A percentile compares a stretch with the other conserved stretches of the same genome.
phyloP scores from a whole-genome alignment of 2,888 invertebrate species.

The Melolontha melolontha region DNA sequence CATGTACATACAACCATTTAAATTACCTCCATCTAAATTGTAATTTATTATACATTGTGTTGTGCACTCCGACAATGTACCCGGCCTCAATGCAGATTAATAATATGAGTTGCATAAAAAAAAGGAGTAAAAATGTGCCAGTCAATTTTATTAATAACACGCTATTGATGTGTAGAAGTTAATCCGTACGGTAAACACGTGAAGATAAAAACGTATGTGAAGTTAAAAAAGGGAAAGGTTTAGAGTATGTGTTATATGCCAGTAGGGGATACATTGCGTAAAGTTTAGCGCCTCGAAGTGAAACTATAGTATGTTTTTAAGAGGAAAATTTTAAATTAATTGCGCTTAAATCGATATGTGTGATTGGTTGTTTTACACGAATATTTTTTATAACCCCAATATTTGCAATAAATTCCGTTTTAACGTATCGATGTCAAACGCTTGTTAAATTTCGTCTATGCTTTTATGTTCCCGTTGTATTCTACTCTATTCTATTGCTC shows the following conservation, averaged over 20 bases:
- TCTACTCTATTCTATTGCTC: too few species aligned
- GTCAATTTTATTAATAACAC: constrained; percentile 16
- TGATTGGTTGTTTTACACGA: too few species aligned
- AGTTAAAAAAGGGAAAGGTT: not conserved
- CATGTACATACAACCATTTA: constrained; percentile 16
- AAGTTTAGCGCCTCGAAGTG: not conserved
- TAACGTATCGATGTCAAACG: too few species aligned
- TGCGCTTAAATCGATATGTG: too few species aligned
- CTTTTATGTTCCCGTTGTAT: too few species aligned
- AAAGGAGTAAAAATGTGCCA: not conserved
- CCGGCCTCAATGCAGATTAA: constrained; percentile 5
- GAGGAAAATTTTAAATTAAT: too few species aligned
- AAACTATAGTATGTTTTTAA: constrained; percentile 17
- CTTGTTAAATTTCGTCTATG: too few species aligned
- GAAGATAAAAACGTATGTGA: not conserved
- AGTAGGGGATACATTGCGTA: too few species aligned
- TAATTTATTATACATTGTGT: constrained; percentile 31
- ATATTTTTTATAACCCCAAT: too few species aligned
- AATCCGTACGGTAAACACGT: not conserved
- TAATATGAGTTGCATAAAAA: constrained; percentile 29
- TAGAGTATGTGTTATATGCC: too few species aligned
- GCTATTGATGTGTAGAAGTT: constrained; percentile 8
- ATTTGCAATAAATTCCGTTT: too few species aligned
- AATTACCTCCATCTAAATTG: constrained; percentile 26
- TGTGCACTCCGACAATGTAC: constrained; percentile 14